A percentile compares a stretch with the other conserved stretches of the same genome.
phyloP scores from a whole-genome alignment of 1,140 invertebrate species.

The Lordiphosa mommai region DNA sequence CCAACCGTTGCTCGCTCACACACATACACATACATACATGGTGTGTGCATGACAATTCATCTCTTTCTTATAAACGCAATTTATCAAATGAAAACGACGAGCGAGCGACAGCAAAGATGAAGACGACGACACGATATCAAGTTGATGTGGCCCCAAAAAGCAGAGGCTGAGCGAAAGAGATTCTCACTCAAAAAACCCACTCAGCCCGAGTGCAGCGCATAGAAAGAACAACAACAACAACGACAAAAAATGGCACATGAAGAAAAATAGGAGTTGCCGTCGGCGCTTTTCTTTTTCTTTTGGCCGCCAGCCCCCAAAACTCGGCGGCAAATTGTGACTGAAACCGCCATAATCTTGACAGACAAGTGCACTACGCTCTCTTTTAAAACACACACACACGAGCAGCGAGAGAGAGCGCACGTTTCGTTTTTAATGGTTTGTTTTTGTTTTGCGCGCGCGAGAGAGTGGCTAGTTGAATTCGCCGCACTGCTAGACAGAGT shows the following conservation, averaged over 20 bases:
- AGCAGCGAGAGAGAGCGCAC: conserved; percentile 7
- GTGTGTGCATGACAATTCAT: conserved; percentile 79
- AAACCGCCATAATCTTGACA: conserved; percentile 75
- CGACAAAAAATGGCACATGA: conserved; percentile 59
- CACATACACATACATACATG: conserved; percentile 15
- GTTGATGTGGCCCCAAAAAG: conserved; percentile 19
- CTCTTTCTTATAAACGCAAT: conserved; percentile 80
- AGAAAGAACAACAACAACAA: conserved; percentile 12
- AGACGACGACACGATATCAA: conserved; percentile 78
- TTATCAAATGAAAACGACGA: conserved; percentile 79
- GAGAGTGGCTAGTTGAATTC: conserved; percentile 29
- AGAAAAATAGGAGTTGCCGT: conserved; percentile 77
- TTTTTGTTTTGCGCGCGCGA: conserved; percentile 43
- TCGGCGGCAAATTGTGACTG: conserved; percentile 35
- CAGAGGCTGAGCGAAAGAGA: conserved; percentile 14
- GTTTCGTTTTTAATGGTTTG: conserved; percentile 63
- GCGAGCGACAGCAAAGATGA: conserved; percentile 78
- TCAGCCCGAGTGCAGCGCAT: conserved; percentile 21
- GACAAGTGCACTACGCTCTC: conserved; percentile 60
- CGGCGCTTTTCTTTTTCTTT: conserved; percentile 37
- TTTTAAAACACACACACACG: conserved; percentile 15
- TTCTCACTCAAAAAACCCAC: conserved; percentile 43
- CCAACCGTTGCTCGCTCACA: conserved; percentile 50
- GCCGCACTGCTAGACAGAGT: conserved; percentile 48
- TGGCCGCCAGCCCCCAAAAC: conserved; percentile 12